Base-by-base conservation (phyloP, 2,888 invertebrate species). In the Lomographa bimaculata region DNA sequence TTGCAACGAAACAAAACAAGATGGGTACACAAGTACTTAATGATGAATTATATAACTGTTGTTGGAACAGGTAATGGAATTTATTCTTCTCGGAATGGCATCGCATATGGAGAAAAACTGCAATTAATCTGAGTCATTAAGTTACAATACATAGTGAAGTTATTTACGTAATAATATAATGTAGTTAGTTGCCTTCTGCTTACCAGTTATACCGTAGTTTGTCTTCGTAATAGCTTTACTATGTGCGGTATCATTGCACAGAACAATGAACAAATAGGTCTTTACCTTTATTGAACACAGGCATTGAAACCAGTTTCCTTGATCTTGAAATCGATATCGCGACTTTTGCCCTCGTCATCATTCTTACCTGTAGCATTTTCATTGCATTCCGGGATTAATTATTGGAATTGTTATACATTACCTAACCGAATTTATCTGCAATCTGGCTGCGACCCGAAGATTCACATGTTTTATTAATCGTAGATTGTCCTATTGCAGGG, bases 291-390 rank as follows among this genome's bases (percentile, higher is more conserved):
- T 45, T 28, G 34, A 40, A 46, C 38, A 7, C 46, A 51, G 42
- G 36, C 34, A 50, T 54, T 54, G 36, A 36, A 62, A 54, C 50
- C 54, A 17, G 54, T 60, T 66, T 60, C 50, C 51, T 57, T 56
- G 50, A 33, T 39, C 45, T 41, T 53, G 43, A 50, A 38, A 51
- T 28, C 33, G 43, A 46, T 37, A 43, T 27, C 30, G 29, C 23
- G 42, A 35, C 36, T 23, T 42, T 39, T 49, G 40, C 37, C 44
- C 42, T 34, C 51, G 46, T 28, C 24, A 8, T 33, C 23, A 30
- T 28, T 26, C 16, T 20, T 14, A 26, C 9, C 1, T 28, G 18
- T 16, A 17, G 30, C 16, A 27, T 26, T 30, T 10, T 19, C 5
- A 8, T 19, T 3, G 2, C n/a, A 23, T 27, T 39, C 18, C 16